Evolutionary conservation across 2,888 invertebrate species (phyloP), one percentile per base, ranked within the genome.

Genomic region (Cephus spinipes): DNA sequence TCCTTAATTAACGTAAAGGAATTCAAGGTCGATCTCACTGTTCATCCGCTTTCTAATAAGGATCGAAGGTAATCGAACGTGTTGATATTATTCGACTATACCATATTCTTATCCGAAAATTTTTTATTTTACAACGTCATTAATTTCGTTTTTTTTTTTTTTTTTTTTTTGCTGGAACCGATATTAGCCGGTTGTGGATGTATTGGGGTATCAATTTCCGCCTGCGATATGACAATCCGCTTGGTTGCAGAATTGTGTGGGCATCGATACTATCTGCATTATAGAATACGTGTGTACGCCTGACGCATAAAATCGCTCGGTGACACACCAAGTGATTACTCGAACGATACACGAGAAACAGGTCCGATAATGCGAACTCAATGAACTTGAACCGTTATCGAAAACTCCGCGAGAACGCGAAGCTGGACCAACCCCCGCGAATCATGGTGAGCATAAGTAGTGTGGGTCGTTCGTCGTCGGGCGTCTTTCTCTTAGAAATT

Each of bases 231-330:
- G 77, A 75, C 77, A 75, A 77, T 69, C 69, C 69, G 77, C 74
- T 68, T 40, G 74, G 31, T 31, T 15, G 75, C 36, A 30, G 75
- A 77, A 77, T 69, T 71, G 77, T 71, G 77, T 75, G 77, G 77
- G 75, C 75, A 75, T 77, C 75, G 75, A 77, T 75, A 34, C 74
- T 77, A 77, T 77, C 77, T 77, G 74, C 77, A 75, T 77, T 77
- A 75, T 30, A 71, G 77, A 77, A 77, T 75, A 74, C 74, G 69
- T 74, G 74, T 69, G 75, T 69, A 77, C 69, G 77, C 71, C 40
- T 75, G 74, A 77, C 69, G 69, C 77, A 71, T 77, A 77, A 77
- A 77, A 77, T 73, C 74, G 15, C 71, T 71, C 71, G 71, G 71
- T 55, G n/a, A 36, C 75, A 71, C 40, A 33, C 68, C 77, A 74